Evolutionary conservation across 2,888 invertebrate species (phyloP).

Genomic region (Linyphia triangularis): DNA sequence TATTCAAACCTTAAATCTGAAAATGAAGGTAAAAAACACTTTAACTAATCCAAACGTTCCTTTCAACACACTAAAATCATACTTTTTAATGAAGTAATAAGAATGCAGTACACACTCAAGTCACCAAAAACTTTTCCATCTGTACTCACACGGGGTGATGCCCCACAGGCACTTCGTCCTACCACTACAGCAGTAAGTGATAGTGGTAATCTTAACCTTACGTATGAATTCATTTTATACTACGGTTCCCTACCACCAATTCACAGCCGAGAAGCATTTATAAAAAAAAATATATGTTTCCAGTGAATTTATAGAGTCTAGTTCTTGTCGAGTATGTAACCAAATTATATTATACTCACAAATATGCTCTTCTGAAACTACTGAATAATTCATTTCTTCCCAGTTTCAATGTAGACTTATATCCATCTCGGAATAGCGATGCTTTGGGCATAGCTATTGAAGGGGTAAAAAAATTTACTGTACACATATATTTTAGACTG

Average conservation of each 20-base stretch:
- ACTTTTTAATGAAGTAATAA: too few species aligned
- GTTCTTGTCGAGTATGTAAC: constrained; percentile 1
- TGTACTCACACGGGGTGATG: too few species aligned
- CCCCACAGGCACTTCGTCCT: too few species aligned
- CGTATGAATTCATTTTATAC: constrained; percentile 5
- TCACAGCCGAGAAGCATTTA: neutral
- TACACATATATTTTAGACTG: neutral
- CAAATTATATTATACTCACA: constrained; percentile 51
- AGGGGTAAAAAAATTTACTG: neutral
- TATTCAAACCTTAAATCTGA: too few species aligned
- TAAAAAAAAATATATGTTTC: neutral
- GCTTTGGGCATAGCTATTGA: neutral
- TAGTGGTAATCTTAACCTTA: constrained; percentile 13
- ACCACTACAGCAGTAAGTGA: too few species aligned
- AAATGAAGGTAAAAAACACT: too few species aligned
- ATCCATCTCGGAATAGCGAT: too few species aligned
- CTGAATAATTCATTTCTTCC: constrained; percentile 33
- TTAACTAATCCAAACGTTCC: too few species aligned
- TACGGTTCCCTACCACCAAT: neutral
- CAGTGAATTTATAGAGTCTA: neutral
- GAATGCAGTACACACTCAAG: too few species aligned
- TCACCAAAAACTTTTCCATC: too few species aligned
- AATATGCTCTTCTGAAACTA: neutral
- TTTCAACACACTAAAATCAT: too few species aligned
- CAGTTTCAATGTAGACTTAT: too few species aligned